Evolutionary conservation across 2,888 invertebrate species (phyloP), one percentile per base, ranked within the genome.

Genomic region (Lordiphosa andalusiaca): DNA sequence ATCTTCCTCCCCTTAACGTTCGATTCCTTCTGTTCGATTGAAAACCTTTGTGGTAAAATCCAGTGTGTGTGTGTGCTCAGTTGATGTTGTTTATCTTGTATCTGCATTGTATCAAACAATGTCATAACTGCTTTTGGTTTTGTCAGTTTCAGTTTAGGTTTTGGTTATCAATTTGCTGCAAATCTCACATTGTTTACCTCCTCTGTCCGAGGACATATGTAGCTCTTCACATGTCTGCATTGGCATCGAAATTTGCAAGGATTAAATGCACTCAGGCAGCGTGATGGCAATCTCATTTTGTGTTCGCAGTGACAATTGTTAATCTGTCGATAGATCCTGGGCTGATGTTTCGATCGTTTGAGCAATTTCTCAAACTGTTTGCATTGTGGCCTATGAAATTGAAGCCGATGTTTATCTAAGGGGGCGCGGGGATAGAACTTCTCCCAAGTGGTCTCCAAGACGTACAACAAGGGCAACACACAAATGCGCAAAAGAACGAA

Each of bases 351-450:
- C 61, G 59, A 77, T 69, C 73, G 82, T 42, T 71, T 59, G 67
- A 58, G 52, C 63, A 57, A 42, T 42, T 44, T 44, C 44, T 30
- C 25, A 78, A 84, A 69, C 67, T 74, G 73, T 75, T 82, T 83
- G 76, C 73, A 63, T 80, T 81, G 85, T 73, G 81, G 81, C 69
- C 84, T 69, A 82, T 80, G 85, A 73, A 85, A 81, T 71, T 80
- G 71, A 71, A 83, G 67, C 72, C 61, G 81, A 81, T 81, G 73
- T 57, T 85, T 75, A 85, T 81, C 81, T 50, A 4, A 16, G 40
- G 30, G 30, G 49, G 21, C 40, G 23, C 46, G 23, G 10, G 49
- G 38, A 37, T 35, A 19, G 25, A 44, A 62, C 41, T 16, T 67
- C 38, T 77, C 53, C 53, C 47, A 60, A 50, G 56, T 39, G 53